Percentiles rank a stretch among this genome's conserved stretches.
phyloP scores from a whole-genome alignment of 35 echinoderm and acorn worm genomes.

The Apostichopus californicus region DNA sequence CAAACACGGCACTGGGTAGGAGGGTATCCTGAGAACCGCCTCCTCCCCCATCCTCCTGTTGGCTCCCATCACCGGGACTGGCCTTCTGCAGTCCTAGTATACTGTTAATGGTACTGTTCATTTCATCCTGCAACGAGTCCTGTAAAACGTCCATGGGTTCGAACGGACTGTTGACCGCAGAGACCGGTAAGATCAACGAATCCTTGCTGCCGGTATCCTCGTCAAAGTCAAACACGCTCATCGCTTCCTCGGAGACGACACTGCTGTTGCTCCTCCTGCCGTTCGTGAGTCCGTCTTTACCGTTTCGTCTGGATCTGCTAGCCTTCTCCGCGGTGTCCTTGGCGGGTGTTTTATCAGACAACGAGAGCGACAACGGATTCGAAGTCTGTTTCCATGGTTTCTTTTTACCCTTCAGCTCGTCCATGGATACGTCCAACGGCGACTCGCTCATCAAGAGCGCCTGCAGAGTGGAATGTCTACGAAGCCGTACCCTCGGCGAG shows the following conservation, averaged over 20 bases:
- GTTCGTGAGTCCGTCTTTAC: slow-evolving; percentile 31
- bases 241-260: neutral
- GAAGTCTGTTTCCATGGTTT: slow-evolving; percentile 27
- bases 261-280: neutral
- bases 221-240: slow-evolving; percentile 46
- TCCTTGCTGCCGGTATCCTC: slow-evolving; percentile 46
- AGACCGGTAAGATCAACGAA: neutral
- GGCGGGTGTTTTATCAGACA: neutral
- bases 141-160: slow-evolving; percentile 14
- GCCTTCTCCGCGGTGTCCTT: neutral
- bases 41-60: neutral
- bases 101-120: slow-evolving; percentile 87
- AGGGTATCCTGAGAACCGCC: neutral
- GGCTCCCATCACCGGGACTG: neutral
- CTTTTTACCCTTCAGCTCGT: slow-evolving; percentile 32
- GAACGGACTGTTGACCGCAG: slow-evolving; percentile 7
- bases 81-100: slow-evolving; percentile 77
- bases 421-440: slow-evolving; percentile 42
- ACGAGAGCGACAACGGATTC: neutral
- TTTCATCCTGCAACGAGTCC: slow-evolving; percentile 78
- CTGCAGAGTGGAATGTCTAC: slow-evolving; percentile 46
- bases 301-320: neutral
- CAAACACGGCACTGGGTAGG: slow-evolving; percentile 53
- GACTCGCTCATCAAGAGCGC: slow-evolving; percentile 43
- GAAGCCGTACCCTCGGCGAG: slow-evolving; percentile 37